Evolutionary conservation across 2,113 vertebrate species (phyloP), one percentile per base, ranked within the genome.

Genomic region (Polypterus bichir): DNA sequence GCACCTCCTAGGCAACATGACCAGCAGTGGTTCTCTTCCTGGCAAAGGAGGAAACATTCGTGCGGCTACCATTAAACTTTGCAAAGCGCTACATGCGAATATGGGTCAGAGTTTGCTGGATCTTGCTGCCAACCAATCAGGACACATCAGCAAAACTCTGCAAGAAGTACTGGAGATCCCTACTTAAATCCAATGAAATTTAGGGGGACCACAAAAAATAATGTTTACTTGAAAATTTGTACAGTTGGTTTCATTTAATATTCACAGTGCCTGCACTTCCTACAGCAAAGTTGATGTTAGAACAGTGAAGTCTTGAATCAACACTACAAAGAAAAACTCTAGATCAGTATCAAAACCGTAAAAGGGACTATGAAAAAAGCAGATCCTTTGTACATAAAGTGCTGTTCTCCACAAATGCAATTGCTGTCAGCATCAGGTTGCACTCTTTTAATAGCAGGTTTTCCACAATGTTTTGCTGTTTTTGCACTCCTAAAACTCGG

Each of bases 1-100:
- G 92, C 88, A 92, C 63, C 90, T 95, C 4, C 80, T 95, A 69
- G 82, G 91, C 10, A 83, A 79, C 49, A 82, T 85, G 65, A 80
- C 78, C 3, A 85, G 80, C 69, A 87, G 90, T 9, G 87, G 91
- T 59, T 84, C 82, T 9, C 59, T 88, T 48, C 86, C 87, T 4
- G 85, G 88, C 54, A 80, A 88, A 1, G 84, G 86, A 1, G 81
- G 88, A 48, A 92, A 85, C 47, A 72, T 91, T 47, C 82, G 87
- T 57, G 62, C 70, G 9, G 91, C 92, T 62, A 89, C 88, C 1
- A 77, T 78, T 52, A 86, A 80, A 64, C 68, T 97, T 58, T 88
- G 90, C 3, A 84, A 81, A 76, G 87, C 85, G 11, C 87, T 95
- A 65, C 78, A 88, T 66, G 61, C 78, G 64, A 87, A 91, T 60